Base-by-base conservation (phyloP, 2,113 vertebrate species). In the Muntiacus muntjak region DNA sequence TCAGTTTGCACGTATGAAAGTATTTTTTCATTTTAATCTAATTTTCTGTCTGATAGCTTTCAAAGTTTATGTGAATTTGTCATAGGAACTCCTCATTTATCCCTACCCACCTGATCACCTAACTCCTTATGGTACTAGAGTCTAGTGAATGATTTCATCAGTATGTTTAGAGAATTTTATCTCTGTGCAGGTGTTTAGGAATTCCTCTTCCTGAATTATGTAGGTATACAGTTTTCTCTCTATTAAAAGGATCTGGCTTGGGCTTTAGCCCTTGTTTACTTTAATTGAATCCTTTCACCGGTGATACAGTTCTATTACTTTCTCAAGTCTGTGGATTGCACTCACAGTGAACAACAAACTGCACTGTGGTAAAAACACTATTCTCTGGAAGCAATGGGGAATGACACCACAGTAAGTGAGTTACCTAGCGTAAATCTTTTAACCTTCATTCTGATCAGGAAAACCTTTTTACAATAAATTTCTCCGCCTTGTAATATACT, bases 41-140 rank as follows among this genome's bases (percentile, higher is more conserved):
- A 52, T 97, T 95, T 97, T 93, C 50, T 86, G 83, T 91, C 17
- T 21, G 86, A 54, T 84, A 64, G 47, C 14, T 83, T 95, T 81
- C 89, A 83, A 91, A 14, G 28, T 85, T 94, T 71, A 36, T 83
- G 17, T 78, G 11, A 90, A 5, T 92, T 91, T 94, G 25, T 28
- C 19, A 6, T 40, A 87, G 89, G 47, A 93, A 52, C 36, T 81
- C 43, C 30, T 94, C 55, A 76, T 76, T 79, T 74, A 45, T 54
- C 15, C 21, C 33, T 26, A 4, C 12, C 26, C 28, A 40, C 25
- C 52, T 25, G n/a, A n/a, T 92, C 7, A 54, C 57, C 57, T 67
- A 21, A 33, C 64, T 86, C 15, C 36, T 97, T 81, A 40, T 91
- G 45, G 21, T 13, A n/a, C 50, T 78, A 62, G 36, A 13, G 16